Evolutionary conservation across 1,140 invertebrate species (phyloP).

Genomic region (Platyura marginata): DNA sequence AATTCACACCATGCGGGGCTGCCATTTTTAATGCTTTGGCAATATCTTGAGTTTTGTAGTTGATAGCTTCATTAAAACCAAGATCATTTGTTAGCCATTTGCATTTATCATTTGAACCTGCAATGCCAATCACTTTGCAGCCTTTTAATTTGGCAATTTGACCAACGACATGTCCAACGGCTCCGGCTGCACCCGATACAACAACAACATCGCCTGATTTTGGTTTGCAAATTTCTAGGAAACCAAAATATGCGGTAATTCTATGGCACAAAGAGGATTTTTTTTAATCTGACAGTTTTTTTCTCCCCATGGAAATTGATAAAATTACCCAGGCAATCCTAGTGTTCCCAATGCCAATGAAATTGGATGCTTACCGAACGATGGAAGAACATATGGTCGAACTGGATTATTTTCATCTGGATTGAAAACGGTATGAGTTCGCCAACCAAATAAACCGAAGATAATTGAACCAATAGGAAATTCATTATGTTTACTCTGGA

Average conservation of each 20-base stretch:
- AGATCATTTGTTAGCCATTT: conserved; percentile 37
- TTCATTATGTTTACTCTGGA: conserved; percentile 30
- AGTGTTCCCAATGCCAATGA: conserved; percentile 18
- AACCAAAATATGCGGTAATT: conserved; percentile 55
- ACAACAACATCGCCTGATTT: conserved; percentile 48
- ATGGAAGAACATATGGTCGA: conserved; percentile 14
- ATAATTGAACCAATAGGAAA: conserved; percentile 34
- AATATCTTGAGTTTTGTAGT: conserved; percentile 36
- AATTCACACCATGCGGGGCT: conserved; percentile 48
- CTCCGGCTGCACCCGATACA: conserved; percentile 37
- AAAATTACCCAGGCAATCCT: conserved; percentile 18
- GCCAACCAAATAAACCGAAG: conserved; percentile 36
- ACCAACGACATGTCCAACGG: conserved; percentile 40
- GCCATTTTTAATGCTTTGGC: too few species aligned
- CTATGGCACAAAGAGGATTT: too few species aligned
- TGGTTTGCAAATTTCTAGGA: conserved; percentile 46
- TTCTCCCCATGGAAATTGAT: not conserved
- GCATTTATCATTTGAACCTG: conserved; percentile 39
- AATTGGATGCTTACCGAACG: conserved; percentile 15
- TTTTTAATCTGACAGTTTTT: not conserved
- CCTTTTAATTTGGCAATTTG: conserved; percentile 40
- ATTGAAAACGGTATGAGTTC: conserved; percentile 24
- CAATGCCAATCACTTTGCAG: conserved; percentile 34
- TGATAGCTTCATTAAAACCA: conserved; percentile 38
- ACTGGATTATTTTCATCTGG: conserved; percentile 5